Evolutionary conservation across 1,140 invertebrate species (phyloP), one percentile per base, ranked within the genome.

Genomic region (Vanessa atalanta): DNA sequence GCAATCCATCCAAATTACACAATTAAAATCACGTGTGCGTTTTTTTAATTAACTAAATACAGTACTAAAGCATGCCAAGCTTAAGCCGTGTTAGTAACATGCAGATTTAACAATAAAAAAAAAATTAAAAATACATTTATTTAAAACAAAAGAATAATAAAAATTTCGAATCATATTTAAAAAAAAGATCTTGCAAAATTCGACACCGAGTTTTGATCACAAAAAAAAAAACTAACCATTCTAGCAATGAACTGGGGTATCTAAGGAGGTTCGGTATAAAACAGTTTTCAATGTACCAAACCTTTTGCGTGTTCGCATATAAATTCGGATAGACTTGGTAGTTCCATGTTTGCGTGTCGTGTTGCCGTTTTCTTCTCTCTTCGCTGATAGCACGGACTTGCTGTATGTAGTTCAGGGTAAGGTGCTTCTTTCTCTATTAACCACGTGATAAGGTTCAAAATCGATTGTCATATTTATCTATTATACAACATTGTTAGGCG

Each of bases 261-360:
- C 11, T 6, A n/a, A 50, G 15, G 15, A 50, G 48, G 48, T 50
- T 50, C 13, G 4, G 26, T 15, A 50, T 13, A n/a, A 50, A 57
- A 57, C 2, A 57, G n/a, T 57, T 23, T 57, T 23, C 53, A 57
- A 16, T 16, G 9, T 72, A 43, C 37, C 7, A 61, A 95, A 97
- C 96, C 96, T 97, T 97, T 94, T 97, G 96, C 86, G 96, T 96
- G 88, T 95, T 95, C 90, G 95, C 95, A 93, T 97, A 97, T 81
- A 97, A 94, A 81, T 96, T 95, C 78, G 96, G 96, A 87, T 97
- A 94, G 73, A 97, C 95, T 93, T 97, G 96, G 93, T 96, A 97
- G 87, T 96, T 95, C 96, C 96, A 97, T 47, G 95, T 94, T 78
- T 96, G 95, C 80, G 95, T 81, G 16, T 92, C 87, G 53, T 85